Percentiles rank a stretch among this genome's conserved stretches.
phyloP scores from a whole-genome alignment of 2,113 vertebrate genomes.

The Haliaeetus leucogaster region DNA sequence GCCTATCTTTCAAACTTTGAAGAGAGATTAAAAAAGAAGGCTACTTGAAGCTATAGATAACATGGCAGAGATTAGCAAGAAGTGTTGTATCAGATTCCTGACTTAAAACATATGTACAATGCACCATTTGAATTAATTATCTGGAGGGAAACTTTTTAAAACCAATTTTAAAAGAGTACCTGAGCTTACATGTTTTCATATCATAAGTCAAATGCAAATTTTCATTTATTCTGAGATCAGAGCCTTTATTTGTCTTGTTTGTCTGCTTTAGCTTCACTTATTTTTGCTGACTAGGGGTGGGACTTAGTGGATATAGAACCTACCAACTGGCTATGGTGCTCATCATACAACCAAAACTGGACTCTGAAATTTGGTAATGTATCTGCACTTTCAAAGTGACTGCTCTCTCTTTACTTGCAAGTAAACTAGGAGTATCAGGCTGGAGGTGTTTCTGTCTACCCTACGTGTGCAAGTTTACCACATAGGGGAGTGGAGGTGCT shows the following conservation, averaged over 20 bases:
- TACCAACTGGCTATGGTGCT: not conserved
- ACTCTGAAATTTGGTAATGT: not conserved
- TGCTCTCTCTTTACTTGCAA: not conserved
- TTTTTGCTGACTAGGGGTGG: not conserved
- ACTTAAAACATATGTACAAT: not conserved
- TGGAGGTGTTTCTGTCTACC: not conserved
- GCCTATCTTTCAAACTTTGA: not conserved
- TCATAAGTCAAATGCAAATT: not conserved
- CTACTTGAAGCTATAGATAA: not conserved
- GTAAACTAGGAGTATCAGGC: not conserved
- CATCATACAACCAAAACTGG: not conserved
- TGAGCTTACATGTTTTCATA: not conserved
- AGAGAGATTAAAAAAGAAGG: not conserved
- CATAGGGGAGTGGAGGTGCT: not conserved
- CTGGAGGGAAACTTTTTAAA: not conserved
- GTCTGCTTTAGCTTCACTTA: not conserved
- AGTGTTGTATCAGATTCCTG: not conserved
- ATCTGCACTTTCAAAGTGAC: not conserved
- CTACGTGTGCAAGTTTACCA: not conserved
- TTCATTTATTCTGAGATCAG: not conserved
- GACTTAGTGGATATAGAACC: not conserved
- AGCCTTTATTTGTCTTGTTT: not conserved
- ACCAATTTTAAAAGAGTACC: not conserved
- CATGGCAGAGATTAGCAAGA: not conserved
- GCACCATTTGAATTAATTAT: not conserved